These are phyloP conservation scores for Myxocyprinus asiaticus DNA, from an alignment of 2,113 vertebrate species.

Conservation along the genomic window DNA sequence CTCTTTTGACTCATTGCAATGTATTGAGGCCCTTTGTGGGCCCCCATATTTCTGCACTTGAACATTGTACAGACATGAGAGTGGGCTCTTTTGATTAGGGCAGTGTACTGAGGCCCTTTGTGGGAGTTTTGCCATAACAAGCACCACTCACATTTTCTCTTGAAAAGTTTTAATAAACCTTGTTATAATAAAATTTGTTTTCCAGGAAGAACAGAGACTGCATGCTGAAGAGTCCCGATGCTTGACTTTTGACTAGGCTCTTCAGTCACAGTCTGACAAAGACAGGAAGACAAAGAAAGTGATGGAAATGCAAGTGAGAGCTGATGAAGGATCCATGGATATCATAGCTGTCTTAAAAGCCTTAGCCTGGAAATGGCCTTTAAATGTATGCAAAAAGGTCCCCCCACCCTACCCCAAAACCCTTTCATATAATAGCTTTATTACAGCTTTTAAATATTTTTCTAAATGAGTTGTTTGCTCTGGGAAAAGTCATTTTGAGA, in stretches of 20 bases:
- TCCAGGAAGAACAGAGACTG: slow-evolving; percentile 67
- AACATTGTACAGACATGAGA: too few species aligned
- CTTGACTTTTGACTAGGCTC: slow-evolving; percentile 11
- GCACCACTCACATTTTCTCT: slow-evolving; percentile 33
- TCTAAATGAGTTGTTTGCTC: slow-evolving; percentile 65
- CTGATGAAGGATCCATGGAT: slow-evolving; percentile 58
- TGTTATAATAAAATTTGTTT: slow-evolving; percentile 22
- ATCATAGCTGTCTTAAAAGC: slow-evolving; percentile 72
- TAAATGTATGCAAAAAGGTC: slow-evolving; percentile 89
- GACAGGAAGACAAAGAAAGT: slow-evolving; percentile 23
- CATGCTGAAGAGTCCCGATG: slow-evolving; percentile 63
- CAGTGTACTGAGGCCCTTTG: too few species aligned
- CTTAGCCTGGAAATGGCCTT: slow-evolving; percentile 91
- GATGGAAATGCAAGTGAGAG: slow-evolving; percentile 62
- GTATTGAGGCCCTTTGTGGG: too few species aligned
- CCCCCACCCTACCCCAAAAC: slow-evolving; percentile 65
- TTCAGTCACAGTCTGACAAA: slow-evolving; percentile 17
- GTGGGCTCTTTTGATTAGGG: too few species aligned
- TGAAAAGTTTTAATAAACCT: slow-evolving; percentile 56
- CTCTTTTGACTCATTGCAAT: too few species aligned
- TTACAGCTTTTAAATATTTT: slow-evolving; percentile 70
- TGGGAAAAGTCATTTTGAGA: slow-evolving; percentile 47
- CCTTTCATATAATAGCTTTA: slow-evolving; percentile 79
- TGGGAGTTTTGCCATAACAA: too few species aligned
- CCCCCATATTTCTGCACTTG: slow-evolving; percentile 29